Evolutionary conservation across 2,888 invertebrate genomes (phyloP), one percentile per base, ranked within the genome.

Genomic region (Meghimatium bilineatum): DNA sequence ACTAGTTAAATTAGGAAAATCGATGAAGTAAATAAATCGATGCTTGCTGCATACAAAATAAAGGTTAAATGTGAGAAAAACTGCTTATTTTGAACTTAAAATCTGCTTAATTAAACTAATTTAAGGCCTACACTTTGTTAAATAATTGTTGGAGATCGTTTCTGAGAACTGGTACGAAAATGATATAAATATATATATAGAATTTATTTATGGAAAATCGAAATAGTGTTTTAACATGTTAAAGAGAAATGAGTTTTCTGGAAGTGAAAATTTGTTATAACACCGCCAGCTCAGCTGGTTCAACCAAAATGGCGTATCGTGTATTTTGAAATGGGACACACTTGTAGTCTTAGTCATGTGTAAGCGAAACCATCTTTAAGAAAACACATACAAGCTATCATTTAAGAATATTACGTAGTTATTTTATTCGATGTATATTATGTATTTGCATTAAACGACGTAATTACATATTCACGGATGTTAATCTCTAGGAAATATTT

Each of bases 251-350:
- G 12, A n/a, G n/a, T n/a, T n/a, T n/a, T n/a, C n/a, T n/a, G n/a
- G n/a, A 10, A 72, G 49, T 26, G 29, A 72, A 49, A 72, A 44
- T 49, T 10, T 29, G 10, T 6, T 12, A 17, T 10, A 29, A 72
- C 72, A 72, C 72, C 72, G 72, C 44, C 12, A 1, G 17, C n/a
- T n/a, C 72, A 72, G 72, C 72, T 82, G 86, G 84, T 84, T 82
- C 82, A 84, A 80, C 82, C 86, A 86, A 84, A 84, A 86, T 86
- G 86, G 86, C 86, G 86, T 20, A 44, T 3, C 6, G 79, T 66
- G 29, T 67, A n/a, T 63, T 67, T 66, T 79, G 75, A 75, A 52
- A 52, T 44, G 56, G 56, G 32, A 75, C 56, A n/a, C n/a, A n/a
- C 72, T n/a, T 12, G 23, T 26, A 72, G 72, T 72, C 26, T 44